A percentile compares a stretch with the other conserved stretches of the same genome.
Conservation (phyloP, 1,140 invertebrate genomes). For the Adoxophyes honmai region DNA sequence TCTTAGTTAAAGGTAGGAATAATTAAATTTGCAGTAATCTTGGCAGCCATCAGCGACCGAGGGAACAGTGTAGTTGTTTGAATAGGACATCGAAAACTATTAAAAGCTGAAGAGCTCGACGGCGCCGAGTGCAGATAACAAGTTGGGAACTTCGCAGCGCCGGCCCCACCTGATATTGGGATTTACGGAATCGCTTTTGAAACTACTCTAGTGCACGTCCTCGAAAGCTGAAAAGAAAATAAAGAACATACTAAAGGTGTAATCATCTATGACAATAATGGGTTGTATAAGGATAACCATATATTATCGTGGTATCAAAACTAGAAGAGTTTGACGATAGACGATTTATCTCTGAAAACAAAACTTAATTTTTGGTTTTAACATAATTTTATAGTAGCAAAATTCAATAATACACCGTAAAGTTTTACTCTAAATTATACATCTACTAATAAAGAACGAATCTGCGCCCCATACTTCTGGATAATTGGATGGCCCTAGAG, state of each 20-base stretch:
- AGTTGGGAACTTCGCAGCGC: constrained; percentile 16
- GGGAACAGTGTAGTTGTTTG: neutral
- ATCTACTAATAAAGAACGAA: too few species aligned
- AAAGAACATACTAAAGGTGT: neutral
- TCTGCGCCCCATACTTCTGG: neutral
- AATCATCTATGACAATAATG: too few species aligned
- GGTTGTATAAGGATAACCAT: too few species aligned
- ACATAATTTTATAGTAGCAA: too few species aligned
- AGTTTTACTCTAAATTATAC: too few species aligned
- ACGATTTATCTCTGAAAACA: too few species aligned
- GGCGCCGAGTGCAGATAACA: constrained; percentile 11
- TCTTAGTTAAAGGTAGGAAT: neutral
- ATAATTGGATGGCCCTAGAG: constrained; percentile 9
- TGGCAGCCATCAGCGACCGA: neutral
- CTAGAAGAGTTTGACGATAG: too few species aligned
- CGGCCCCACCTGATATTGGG: constrained; percentile 7
- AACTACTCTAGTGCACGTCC: neutral
- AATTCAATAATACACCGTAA: too few species aligned
- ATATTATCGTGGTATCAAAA: too few species aligned
- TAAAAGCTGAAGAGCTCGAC: constrained; percentile 3
- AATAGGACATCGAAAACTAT: constrained; percentile 20
- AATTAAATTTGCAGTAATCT: constrained; percentile 14
- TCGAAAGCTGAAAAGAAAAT: neutral
- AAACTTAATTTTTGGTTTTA: too few species aligned
- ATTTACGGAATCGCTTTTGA: constrained; percentile 9